phyloP scores from a whole-genome alignment of 2,113 vertebrate genomes.

The Murina feae region DNA sequence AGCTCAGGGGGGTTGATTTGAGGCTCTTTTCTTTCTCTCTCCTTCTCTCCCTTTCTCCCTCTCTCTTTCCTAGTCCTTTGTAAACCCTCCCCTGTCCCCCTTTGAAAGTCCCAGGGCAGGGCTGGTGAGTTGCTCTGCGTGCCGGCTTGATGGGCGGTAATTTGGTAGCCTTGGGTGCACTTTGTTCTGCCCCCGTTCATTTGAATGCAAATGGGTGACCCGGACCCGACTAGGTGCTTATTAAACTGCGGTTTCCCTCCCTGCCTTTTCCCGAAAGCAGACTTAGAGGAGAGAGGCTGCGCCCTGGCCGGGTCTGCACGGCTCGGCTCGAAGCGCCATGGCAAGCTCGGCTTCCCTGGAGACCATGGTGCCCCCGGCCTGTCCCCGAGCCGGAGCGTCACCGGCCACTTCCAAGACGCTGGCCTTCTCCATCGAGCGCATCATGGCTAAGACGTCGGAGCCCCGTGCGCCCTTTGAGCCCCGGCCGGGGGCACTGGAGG shows the following conservation, averaged over 20 bases:
- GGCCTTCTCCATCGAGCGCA: constrained; percentile 99
- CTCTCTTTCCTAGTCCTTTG: not conserved
- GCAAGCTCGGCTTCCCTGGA: constrained; percentile 92
- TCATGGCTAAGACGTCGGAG: constrained; percentile 97
- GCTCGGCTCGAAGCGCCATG: constrained; percentile 84
- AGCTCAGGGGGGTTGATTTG: constrained; percentile 43
- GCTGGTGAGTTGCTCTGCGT: constrained; percentile 88
- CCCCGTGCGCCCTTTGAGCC: constrained; percentile 83
- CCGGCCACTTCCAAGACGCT: constrained; percentile 90
- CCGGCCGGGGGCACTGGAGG: constrained; percentile 77
- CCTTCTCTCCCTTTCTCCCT: not conserved
- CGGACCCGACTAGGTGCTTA: constrained; percentile 90
- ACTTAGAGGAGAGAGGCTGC: constrained; percentile 82
- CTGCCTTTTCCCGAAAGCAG: constrained; percentile 90
- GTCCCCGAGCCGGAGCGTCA: constrained; percentile 85
- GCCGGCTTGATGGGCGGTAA: constrained; percentile 93
- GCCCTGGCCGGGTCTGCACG: constrained; percentile 78
- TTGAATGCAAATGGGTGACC: constrained; percentile 94
- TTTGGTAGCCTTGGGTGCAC: constrained; percentile 92
- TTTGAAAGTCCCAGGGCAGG: constrained; percentile 79
- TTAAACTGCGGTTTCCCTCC: constrained; percentile 91
- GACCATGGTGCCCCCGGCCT: constrained; percentile 88
- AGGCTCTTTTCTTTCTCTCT: constrained; percentile 44
- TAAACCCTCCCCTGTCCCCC: constrained; percentile 49
- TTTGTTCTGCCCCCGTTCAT: constrained; percentile 90